Conservation (phyloP, 2,113 vertebrate species). For the Columba livia region DNA sequence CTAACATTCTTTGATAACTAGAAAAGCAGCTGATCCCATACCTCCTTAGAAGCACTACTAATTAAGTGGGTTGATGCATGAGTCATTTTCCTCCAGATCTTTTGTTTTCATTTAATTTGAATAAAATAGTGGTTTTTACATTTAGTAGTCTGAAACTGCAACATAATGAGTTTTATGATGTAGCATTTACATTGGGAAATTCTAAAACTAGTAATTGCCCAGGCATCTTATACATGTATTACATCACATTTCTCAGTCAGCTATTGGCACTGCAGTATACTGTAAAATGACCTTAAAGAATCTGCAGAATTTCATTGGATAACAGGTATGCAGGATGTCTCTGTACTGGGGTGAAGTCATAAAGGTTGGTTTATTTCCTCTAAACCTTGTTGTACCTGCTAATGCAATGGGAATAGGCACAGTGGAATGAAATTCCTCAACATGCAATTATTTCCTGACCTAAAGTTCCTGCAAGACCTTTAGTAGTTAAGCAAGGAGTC, state of each 20-base stretch:
- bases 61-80: neutral
- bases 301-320: neutral
- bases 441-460: neutral
- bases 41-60: neutral
- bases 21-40: neutral
- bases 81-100: neutral
- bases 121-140: neutral
- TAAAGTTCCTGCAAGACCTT: neutral
- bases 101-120: slow-evolving; percentile 2
- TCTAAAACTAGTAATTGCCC: neutral
- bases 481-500: neutral
- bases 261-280: neutral
- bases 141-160: neutral
- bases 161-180: neutral
- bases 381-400: neutral
- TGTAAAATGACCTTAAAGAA: neutral
- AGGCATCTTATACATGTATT: neutral
- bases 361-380: neutral
- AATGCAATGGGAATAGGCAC: neutral
- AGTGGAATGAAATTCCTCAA: neutral
- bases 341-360: neutral
- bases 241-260: neutral
- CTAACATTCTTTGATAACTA: neutral
- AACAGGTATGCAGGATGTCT: neutral
- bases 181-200: neutral